Conservation (phyloP, 2,797 vertebrate species). For the Macropus fuliginosus region DNA sequence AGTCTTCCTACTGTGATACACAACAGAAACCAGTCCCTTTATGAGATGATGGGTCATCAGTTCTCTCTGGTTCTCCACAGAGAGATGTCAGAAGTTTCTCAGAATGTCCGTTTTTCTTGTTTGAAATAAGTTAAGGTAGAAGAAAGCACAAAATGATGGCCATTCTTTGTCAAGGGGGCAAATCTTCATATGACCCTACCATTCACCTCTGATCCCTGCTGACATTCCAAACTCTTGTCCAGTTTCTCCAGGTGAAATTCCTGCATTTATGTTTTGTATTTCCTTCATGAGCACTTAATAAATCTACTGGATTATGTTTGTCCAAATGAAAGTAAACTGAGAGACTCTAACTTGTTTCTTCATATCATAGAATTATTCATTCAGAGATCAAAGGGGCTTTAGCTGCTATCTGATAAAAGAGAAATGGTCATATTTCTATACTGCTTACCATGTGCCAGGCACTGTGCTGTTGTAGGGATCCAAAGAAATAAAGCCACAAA, state of each 20-base stretch:
- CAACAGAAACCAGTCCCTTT: conserved; percentile 58
- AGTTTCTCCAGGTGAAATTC: neutral
- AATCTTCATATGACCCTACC: neutral
- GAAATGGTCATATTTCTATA: neutral
- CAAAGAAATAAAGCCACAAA: too few relatives aligned
- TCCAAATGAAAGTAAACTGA: neutral
- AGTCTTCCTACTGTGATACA: conserved; percentile 68
- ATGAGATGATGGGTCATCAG: conserved; percentile 58
- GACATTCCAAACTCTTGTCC: neutral
- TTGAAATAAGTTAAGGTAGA: neutral
- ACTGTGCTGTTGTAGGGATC: too few relatives aligned
- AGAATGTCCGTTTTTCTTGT: neutral
- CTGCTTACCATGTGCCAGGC: neutral
- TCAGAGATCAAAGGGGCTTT: neutral
- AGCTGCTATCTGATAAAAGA: neutral
- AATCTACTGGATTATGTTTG: neutral
- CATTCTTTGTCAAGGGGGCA: neutral
- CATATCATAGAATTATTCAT: neutral
- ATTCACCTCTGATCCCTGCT: neutral
- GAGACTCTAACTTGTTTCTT: neutral
- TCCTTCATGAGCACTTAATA: neutral
- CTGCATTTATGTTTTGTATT: neutral
- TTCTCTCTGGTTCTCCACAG: neutral
- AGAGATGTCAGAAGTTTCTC: neutral
- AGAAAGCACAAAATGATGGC: neutral